Base-by-base conservation (phyloP, 1,140 invertebrate species). In the Drosophila mayri region DNA sequence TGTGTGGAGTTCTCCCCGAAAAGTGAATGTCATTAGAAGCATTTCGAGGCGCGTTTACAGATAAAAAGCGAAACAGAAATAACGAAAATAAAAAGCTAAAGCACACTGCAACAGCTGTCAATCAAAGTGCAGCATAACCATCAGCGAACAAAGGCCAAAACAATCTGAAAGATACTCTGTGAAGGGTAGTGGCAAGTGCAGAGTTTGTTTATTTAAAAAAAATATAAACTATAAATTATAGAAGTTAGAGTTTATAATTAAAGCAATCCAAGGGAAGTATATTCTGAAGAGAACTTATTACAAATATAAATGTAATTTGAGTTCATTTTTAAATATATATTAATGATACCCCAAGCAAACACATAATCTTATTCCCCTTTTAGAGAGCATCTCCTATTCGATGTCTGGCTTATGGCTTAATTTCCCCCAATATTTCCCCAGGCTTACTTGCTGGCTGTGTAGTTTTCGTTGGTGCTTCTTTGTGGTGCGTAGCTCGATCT, bases 11-110 rank as follows among this genome's bases (percentile, higher is more conserved):
- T 70, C 82, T 70, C 82, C 35, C 82, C 78, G 52, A 87, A 85
- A 88, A 90, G 85, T 88, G 85, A 88, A 90, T 88, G 85, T 88
- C 85, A 88, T 88, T 88, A 88, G 85, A 88, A 76, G 54, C 81
- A 72, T 82, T 74, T 79, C 62, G 75, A 65, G 64, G 63, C 81
- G 79, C 50, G 50, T 49, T 59, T 60, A 43, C 84, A 90, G 84
- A 88, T 88, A 87, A 78, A 83, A 73, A 71, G 66, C 44, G 57
- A 54, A 61, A 64, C 35, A 76, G 68, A 68, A 76, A 74, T 68
- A 35, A 58, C 46, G 64, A 81, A 76, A 74, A 80, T 43, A 84
- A 58, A 64, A 83, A 76, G 52, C 50, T 44, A 55, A 78, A 35
- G 65, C 80, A 71, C 76, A 66, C 79, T 84, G 83, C 76, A 84